A percentile compares a stretch with the other conserved stretches of the same genome.
phyloP scores from a whole-genome alignment of 2,113 vertebrate species.

The Microcebus griseorufus region DNA sequence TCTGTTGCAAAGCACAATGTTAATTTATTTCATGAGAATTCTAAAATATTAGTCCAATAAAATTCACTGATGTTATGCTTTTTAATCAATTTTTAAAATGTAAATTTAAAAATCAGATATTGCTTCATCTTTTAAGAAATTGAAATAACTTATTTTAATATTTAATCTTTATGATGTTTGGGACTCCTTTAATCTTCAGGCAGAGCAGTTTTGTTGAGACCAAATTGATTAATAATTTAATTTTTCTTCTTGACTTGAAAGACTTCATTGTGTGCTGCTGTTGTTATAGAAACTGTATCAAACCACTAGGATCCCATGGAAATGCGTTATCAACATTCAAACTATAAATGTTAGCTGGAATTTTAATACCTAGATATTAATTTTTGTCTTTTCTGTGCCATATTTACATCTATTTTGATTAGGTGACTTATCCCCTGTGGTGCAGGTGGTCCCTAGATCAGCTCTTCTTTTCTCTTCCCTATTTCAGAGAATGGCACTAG shows the following conservation, averaged over 20 bases:
- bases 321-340: background rate
- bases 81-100: constrained; percentile 40
- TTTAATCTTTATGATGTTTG: constrained; percentile 70
- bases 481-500: background rate
- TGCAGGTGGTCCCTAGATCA: background rate
- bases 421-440: background rate
- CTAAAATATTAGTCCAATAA: constrained; percentile 3
- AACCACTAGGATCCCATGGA: background rate
- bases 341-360: background rate
- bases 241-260: constrained; percentile 49
- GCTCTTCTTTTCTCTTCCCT: background rate
- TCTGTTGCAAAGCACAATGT: background rate
- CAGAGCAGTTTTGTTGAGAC: constrained; percentile 29
- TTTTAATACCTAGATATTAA: background rate
- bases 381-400: background rate
- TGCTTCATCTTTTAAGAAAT: constrained; percentile 46
- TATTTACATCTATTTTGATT: background rate
- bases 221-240: constrained; percentile 54
- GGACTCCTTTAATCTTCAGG: constrained; percentile 58
- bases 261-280: background rate
- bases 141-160: constrained; percentile 59
- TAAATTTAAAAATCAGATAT: constrained; percentile 48
- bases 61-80: constrained; percentile 20
- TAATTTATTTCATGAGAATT: constrained; percentile 38
- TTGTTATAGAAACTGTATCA: background rate